phyloP scores from a whole-genome alignment of 2,888 invertebrate species.

The Hedya salicella region DNA sequence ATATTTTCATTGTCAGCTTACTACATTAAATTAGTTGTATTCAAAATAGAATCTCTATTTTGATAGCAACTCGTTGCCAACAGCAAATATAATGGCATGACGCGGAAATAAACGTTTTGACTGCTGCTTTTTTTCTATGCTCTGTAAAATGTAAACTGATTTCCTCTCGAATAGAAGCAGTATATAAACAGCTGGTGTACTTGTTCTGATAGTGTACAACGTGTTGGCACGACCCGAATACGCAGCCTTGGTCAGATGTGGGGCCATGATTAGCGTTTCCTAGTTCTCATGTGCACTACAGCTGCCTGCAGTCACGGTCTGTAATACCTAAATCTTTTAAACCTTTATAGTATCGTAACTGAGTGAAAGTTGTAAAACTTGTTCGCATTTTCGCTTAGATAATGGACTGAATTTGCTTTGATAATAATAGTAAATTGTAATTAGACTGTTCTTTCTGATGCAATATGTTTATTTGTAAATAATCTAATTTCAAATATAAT shows the following conservation, averaged over 20 bases:
- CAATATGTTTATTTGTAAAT: too few relatives aligned
- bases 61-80: slow-evolving; percentile 33
- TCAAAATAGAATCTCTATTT: slow-evolving; percentile 39
- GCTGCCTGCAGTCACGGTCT: too few relatives aligned
- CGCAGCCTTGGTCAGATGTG: slow-evolving; percentile 56
- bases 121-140: slow-evolving; percentile 1
- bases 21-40: slow-evolving; percentile 20
- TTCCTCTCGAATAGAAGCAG: slow-evolving; percentile 25
- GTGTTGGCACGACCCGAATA: slow-evolving; percentile 56
- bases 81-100: slow-evolving; percentile 34
- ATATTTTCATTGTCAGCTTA: slow-evolving; percentile 18
- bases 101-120: slow-evolving; percentile 19
- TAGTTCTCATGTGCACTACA: too few relatives aligned
- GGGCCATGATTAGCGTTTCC: slow-evolving; percentile 48
- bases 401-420: too few relatives aligned
- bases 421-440: too few relatives aligned
- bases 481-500: background rate
- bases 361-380: background rate
- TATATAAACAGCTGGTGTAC: slow-evolving; percentile 59
- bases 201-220: slow-evolving; percentile 46
- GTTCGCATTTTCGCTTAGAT: too few relatives aligned
- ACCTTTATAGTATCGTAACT: background rate
- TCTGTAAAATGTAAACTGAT: slow-evolving; percentile 3
- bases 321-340: background rate
- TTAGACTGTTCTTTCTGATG: background rate